phyloP scores from a whole-genome alignment of 1,140 invertebrate species.

The Cotesia typhae region DNA sequence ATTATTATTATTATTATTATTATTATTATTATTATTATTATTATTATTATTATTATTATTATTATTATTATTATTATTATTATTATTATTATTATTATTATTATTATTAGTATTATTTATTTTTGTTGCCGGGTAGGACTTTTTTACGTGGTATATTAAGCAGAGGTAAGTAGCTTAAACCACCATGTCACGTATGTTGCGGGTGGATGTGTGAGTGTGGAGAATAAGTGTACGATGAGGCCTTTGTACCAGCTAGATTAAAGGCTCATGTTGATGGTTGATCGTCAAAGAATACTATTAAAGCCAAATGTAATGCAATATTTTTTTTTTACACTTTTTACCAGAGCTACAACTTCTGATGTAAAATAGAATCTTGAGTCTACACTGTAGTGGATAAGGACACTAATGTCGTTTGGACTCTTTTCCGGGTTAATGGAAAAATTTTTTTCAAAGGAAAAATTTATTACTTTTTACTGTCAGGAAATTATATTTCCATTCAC shows the following conservation, averaged over 20 bases:
- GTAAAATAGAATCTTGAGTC: conserved; percentile 22
- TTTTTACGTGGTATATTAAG: background rate
- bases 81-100: background rate
- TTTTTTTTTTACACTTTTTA: conserved; percentile 38
- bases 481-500: background rate
- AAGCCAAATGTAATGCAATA: conserved; percentile 50
- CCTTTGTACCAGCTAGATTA: conserved; percentile 57
- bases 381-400: background rate
- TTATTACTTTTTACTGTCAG: background rate
- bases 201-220: conserved; percentile 14
- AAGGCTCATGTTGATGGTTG: conserved; percentile 51
- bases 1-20: background rate
- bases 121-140: conserved; percentile 2
- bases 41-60: background rate
- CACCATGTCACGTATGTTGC: background rate
- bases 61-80: background rate
- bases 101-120: conserved; percentile 3
- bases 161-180: conserved; percentile 9
- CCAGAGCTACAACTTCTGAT: background rate
- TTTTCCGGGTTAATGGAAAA: too few species aligned
- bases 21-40: background rate
- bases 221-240: conserved; percentile 34
- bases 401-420: too few species aligned
- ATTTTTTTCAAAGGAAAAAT: conserved; percentile 8
- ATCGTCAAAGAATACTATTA: conserved; percentile 56